phyloP scores from a whole-genome alignment of 1,140 invertebrate species.

The Amphibalanus amphitrite region DNA sequence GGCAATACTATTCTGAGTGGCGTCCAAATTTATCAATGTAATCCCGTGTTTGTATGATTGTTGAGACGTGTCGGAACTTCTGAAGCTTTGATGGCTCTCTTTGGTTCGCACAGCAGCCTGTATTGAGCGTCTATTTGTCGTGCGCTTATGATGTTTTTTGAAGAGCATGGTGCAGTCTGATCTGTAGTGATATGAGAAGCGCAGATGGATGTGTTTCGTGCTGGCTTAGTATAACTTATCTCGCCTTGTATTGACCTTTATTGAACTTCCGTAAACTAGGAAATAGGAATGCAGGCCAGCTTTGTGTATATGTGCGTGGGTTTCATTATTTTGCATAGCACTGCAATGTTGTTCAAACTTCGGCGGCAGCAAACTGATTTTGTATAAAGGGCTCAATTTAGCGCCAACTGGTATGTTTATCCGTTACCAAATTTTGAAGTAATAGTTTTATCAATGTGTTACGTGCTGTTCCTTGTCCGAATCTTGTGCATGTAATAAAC shows the following conservation, averaged over 20 bases:
- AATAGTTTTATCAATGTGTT: background rate
- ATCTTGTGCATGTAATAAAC: background rate
- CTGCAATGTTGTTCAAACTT: background rate
- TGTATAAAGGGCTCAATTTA: background rate
- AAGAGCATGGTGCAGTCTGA: too few species aligned
- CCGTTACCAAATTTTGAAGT: too few species aligned
- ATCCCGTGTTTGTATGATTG: slow-evolving; percentile 20
- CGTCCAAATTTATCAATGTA: slow-evolving; percentile 9
- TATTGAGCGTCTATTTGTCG: too few species aligned
- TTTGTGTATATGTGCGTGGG: background rate
- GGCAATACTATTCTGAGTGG: slow-evolving; percentile 6
- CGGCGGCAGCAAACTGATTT: background rate
- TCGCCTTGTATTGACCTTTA: background rate
- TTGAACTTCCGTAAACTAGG: background rate
- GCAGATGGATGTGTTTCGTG: background rate
- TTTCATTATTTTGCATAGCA: background rate
- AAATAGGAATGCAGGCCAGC: background rate
- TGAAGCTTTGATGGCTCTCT: too few species aligned
- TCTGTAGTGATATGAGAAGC: background rate
- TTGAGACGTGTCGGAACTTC: too few species aligned
- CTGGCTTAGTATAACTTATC: background rate
- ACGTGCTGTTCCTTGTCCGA: background rate
- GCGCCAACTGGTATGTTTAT: background rate
- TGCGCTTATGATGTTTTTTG: too few species aligned
- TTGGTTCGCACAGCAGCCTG: too few species aligned